Base-by-base conservation (phyloP, 2,113 vertebrate genomes). In the Sylvilagus bachmani region DNA sequence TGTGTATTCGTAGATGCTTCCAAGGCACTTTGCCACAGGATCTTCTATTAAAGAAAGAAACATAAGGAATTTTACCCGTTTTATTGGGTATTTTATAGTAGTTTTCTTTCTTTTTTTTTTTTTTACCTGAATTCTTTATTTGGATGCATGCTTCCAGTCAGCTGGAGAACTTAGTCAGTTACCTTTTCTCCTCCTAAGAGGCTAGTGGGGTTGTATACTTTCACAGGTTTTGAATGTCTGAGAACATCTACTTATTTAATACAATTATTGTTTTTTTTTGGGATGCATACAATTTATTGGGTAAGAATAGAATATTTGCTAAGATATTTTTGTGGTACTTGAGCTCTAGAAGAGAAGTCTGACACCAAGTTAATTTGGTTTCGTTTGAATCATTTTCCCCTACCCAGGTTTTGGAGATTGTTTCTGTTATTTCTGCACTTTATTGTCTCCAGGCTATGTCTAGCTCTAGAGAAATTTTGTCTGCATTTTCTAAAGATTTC, bases 401-500 rank as follows among this genome's bases (percentile, higher is more conserved):
- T 87, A 19, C 17, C 11, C 71, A 29, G 24, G 25, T 86, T 95
- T 62, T 93, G 19, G 75, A 95, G 1, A 3, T 58, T 80, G 9
- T 53, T 93, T 58, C 22, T 36, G 2, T 66, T 93, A 53, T 77
- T 24, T 31, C 71, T 92, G 12, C 90, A 69, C 27, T 85, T 85
- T 51, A 79, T 79, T 19, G 1, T 80, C 19, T 83, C 10, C 4
- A 90, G 36, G 21, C 24, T 67, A 86, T 64, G 0, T 81, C 36
- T 55, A 27, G 24, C 31, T 74, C 6, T 89, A 49, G 3, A 58
- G 29, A 86, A 70, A 62, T 69, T 51, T 87, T 75, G 61, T 61
- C 13, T 85, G 5, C 70, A 79, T 9, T 86, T 95, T 94, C 49
- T 94, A 27, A 7, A 96, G 5, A 11, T 75, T 85, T 82, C 66